Evolutionary conservation across 2,888 invertebrate genomes (phyloP).

Genomic region (Amorpha juglandis): DNA sequence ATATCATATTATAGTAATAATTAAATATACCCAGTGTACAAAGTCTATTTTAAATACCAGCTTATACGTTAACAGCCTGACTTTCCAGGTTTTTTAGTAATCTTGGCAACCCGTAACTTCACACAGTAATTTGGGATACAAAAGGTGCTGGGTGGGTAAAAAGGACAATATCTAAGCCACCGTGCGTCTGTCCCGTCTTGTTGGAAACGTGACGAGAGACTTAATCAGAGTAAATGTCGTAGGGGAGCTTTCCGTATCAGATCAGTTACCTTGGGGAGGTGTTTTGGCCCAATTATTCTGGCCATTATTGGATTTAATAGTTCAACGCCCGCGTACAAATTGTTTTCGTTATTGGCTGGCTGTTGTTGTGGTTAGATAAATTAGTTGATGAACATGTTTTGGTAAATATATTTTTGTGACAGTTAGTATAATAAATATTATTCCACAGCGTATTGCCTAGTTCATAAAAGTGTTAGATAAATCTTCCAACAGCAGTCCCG

Average conservation of each 20-base stretch:
- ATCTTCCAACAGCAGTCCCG: too few species aligned
- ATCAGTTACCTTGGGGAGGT: conserved; percentile 16
- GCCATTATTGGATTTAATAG: conserved; percentile 20
- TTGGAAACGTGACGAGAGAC: conserved; percentile 38
- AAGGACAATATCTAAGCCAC: conserved; percentile 34
- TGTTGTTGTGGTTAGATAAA: background rate
- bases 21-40: too few species aligned
- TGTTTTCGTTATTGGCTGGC: conserved; percentile 11
- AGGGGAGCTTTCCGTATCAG: conserved; percentile 16
- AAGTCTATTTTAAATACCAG: too few species aligned
- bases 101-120: too few species aligned
- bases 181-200: conserved; percentile 35
- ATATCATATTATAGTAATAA: too few species aligned
- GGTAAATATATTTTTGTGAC: background rate
- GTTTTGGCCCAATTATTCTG: conserved; percentile 16
- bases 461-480: too few species aligned
- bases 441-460: too few species aligned
- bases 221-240: conserved; percentile 37
- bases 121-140: background rate
- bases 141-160: conserved; percentile 29
- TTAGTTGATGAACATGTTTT: background rate
- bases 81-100: too few species aligned
- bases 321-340: conserved; percentile 21
- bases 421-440: too few species aligned
- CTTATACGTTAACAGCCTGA: too few species aligned